Base-by-base conservation (phyloP, 2,113 vertebrate species). In the Phoxinus phoxinus region DNA sequence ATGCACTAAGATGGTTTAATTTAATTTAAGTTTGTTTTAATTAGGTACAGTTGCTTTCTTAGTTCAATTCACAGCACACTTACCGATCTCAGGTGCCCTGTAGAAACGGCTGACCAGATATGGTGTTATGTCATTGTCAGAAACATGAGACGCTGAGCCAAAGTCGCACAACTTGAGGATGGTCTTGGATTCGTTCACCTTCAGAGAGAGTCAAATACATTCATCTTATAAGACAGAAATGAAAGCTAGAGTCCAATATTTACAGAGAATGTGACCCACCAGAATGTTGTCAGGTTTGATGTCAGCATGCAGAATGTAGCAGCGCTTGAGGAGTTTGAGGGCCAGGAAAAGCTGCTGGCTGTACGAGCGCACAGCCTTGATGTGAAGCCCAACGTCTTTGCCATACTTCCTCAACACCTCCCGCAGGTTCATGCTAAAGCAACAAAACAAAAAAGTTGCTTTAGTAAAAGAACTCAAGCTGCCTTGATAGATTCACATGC, bases 161-260 rank as follows among this genome's bases (percentile, higher is more conserved):
- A 99, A 99, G 89, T 99, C 98, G 0, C 98, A 99, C 71, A 99
- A 95, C 90, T 99, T 99, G 90, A 99, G 87, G 87, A 99, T 99
- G 0, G 98, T 99, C 95, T 99, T 99, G 2, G 98, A 99, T 93
- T 99, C 98, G 1, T 99, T 99, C 75, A 99, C 98, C 98, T 99
- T 90, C 1, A 41, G 23, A 19, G 37, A 85, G 23, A 78, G 10
- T 59, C 10, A 79, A 79, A 41, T 17, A 48, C 0, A 19, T 76
- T 61, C 10, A 23, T 23, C 37, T 41, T 41, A 15, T 41, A 76
- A 1, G 21, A 23, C 7, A 72, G 48, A 21, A 19, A 77, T 59
- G 0, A 23, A 79, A 61, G 15, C 19, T 32, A 67, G 23, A 3
- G 30, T 58, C 17, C n/a, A 27, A 21, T 76, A 76, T 30, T 76